These are phyloP conservation scores for Bellardia pandia DNA, from an alignment of 2,888 invertebrate genomes.

Conservation along the genomic window DNA sequence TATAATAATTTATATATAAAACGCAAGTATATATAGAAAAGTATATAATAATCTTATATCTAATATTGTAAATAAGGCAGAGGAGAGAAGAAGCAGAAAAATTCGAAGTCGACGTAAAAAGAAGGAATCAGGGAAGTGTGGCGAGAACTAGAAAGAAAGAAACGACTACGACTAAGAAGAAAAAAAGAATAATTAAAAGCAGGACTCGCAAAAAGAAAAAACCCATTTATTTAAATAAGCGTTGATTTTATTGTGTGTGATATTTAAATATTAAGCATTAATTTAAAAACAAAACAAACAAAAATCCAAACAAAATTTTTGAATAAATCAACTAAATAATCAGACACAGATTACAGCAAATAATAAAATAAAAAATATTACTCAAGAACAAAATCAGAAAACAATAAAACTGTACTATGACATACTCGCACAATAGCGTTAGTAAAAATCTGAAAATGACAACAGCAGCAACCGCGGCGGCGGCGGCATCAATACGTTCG, in stretches of 20 bases:
- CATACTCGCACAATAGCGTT: conserved; percentile 84
- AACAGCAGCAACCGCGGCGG: conserved; percentile 79
- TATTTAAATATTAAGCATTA: conserved; percentile 83
- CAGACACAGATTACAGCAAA: conserved; percentile 62
- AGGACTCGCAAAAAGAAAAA: conserved; percentile 65
- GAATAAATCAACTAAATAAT: conserved; percentile 69
- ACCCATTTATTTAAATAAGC: conserved; percentile 75
- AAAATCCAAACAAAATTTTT: conserved; percentile 76
- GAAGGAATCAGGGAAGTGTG: conserved; percentile 44
- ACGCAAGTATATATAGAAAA: conserved; percentile 78
- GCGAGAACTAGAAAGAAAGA: conserved; percentile 24
- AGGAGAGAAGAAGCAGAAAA: conserved; percentile 64
- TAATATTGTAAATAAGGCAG: conserved; percentile 76
- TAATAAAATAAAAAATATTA: conserved; percentile 49
- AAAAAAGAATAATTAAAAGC: conserved; percentile 43
- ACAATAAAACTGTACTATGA: conserved; percentile 79
- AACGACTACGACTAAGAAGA: conserved; percentile 28
- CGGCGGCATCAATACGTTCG: conserved; percentile 79
- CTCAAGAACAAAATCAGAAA: conserved; percentile 59
- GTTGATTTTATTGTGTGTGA: conserved; percentile 84
- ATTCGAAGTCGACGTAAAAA: conserved; percentile 43
- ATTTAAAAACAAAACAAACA: conserved; percentile 77
- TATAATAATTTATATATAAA: conserved; percentile 77
- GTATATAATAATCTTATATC: conserved; percentile 74
- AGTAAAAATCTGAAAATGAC: conserved; percentile 83